Evolutionary conservation across 1,140 invertebrate genomes (phyloP), one percentile per base, ranked within the genome.

Genomic region (Stenopsyche tienmushanensis): DNA sequence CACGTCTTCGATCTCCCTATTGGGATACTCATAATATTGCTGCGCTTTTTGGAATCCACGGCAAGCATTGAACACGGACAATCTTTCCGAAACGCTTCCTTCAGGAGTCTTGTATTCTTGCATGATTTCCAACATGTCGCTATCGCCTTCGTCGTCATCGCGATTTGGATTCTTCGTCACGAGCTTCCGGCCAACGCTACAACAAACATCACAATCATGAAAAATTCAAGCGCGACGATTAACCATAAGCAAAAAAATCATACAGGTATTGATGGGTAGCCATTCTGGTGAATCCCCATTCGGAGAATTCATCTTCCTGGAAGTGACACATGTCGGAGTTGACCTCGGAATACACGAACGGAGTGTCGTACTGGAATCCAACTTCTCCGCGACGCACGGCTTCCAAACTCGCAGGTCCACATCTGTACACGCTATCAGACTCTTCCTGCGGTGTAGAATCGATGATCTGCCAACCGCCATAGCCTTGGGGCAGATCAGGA

Each of bases 401-500:
- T 72, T 84, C 83, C n/a, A 86, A 78, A 26, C 85, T 86, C 10
- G 86, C 83, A 0, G 90, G 90, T 3, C 90, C 90, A 73, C 88
- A 89, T n/a, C 84, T 82, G 65, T 82, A 85, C 0, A 85, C 77
- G 71, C 84, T 77, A 45, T 85, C 84, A 59, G 88, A 89, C 62
- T 83, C 77, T 77, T 91, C 90, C 73, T 92, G 90, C 1, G 90
- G 90, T 9, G 90, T 92, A 1, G 88, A 80, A 73, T 92, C 90
- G 70, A 90, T 86, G 5, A 86, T 86, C 75, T 92, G 90, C 90
- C 90, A 92, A 2, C 90, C 90, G 29, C 88, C 88, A 73, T 89
- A 89, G 17, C 79, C 80, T 76, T 81, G 77, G 8, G 89, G 88
- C 20, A 92, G 77, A 75, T 92, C 90, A 7, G 88, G 86, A 59